Evolutionary conservation across 2,113 vertebrate species (phyloP).

Genomic region (Montifringilla adamsi): DNA sequence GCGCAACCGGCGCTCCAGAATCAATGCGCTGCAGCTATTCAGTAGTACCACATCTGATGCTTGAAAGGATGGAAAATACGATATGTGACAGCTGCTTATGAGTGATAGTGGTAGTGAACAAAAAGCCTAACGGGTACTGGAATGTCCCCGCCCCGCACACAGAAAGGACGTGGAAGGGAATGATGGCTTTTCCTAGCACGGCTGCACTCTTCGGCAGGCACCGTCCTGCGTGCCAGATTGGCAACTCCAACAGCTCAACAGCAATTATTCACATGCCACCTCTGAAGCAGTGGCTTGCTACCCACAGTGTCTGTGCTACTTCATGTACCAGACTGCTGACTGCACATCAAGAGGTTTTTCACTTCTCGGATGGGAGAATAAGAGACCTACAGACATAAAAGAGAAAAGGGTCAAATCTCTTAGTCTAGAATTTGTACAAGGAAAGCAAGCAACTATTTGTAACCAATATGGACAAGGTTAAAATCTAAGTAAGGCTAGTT

Average conservation of each 20-base stretch:
- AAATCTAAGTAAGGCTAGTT: neutral
- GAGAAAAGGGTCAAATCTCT: neutral
- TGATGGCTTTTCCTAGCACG: neutral
- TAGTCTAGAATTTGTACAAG: neutral
- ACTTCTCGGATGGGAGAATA: neutral
- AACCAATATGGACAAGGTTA: neutral
- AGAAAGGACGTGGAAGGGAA: neutral
- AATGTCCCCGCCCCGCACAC: neutral
- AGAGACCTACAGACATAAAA: neutral
- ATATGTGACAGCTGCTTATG: conserved; percentile 33
- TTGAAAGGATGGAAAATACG: conserved; percentile 2
- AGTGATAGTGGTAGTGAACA: conserved; percentile 18
- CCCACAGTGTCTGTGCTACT: neutral
- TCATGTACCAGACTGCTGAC: neutral
- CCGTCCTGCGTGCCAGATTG: conserved; percentile 13
- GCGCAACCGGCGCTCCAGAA: neutral
- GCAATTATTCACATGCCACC: neutral
- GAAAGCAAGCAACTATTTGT: neutral
- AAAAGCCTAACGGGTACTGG: conserved; percentile 1
- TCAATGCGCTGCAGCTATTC: neutral
- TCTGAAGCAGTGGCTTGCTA: neutral
- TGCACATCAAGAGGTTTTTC: neutral
- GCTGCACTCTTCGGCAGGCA: neutral
- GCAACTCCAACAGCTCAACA: conserved; percentile 5
- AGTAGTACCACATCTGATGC: neutral